Evolutionary conservation across 2,797 vertebrate species (phyloP).

Genomic region (Anableps anableps): DNA sequence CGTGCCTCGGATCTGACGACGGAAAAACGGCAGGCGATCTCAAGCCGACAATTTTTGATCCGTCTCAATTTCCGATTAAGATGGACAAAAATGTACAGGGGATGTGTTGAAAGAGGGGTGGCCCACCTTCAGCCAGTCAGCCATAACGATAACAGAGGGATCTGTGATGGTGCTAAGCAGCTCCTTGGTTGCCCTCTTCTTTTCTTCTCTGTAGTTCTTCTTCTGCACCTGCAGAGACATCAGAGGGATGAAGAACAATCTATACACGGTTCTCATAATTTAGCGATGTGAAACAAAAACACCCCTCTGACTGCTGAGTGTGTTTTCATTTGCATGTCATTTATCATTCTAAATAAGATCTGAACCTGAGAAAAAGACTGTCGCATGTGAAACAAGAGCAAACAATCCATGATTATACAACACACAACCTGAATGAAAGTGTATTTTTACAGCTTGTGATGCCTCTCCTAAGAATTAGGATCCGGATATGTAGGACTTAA

Average conservation of each 20-base stretch:
- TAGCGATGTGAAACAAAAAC: constrained; percentile 9
- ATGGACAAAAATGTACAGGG: not conserved
- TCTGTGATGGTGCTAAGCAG: constrained; percentile 98
- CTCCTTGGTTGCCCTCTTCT: constrained; percentile 98
- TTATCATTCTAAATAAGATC: too few species aligned
- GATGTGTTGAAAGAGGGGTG: not conserved
- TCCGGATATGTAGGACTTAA: constrained; percentile 26
- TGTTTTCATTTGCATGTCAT: too few species aligned
- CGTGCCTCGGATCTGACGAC: constrained; percentile 92
- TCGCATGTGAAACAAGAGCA: not conserved
- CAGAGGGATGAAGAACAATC: not conserved
- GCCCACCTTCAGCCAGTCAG: constrained; percentile 96
- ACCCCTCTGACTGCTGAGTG: too few species aligned
- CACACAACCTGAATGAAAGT: not conserved
- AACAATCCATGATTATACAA: not conserved
- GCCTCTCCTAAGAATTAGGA: constrained; percentile 5
- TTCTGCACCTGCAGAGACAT: constrained; percentile 90
- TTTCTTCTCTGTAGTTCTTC: constrained; percentile 98
- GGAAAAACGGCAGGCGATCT: not conserved
- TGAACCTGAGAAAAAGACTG: not conserved
- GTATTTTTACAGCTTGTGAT: constrained; percentile 13
- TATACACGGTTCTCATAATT: constrained; percentile 4
- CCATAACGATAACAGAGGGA: constrained; percentile 97
- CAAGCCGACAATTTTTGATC: too few species aligned
- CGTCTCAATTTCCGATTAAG: too few species aligned